These are phyloP conservation scores for Phortica okadai DNA, from an alignment of 2,888 invertebrate genomes.

Conservation along the genomic window DNA sequence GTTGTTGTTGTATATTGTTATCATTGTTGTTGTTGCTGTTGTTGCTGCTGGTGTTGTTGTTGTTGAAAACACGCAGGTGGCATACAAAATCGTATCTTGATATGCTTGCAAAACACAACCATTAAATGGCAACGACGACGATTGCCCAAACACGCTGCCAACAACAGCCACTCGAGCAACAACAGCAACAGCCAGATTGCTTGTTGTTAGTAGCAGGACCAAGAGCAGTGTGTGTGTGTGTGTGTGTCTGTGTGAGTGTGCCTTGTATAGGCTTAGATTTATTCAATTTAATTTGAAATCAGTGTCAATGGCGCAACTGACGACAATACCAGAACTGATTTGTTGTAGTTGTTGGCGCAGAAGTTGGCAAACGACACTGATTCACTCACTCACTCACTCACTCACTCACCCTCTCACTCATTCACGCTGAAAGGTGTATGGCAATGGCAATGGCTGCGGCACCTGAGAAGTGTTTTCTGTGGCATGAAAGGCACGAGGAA, in stretches of 20 bases:
- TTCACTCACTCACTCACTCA: no score
- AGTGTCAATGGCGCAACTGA: constrained; percentile 54
- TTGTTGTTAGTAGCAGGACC: no score
- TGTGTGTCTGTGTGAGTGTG: not conserved
- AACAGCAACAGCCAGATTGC: not conserved
- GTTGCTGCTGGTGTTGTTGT: not conserved
- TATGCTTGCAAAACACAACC: not conserved
- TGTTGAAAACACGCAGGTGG: not conserved
- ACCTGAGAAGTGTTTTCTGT: not conserved
- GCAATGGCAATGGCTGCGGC: not conserved
- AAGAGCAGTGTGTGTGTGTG: not conserved
- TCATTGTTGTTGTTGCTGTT: not conserved
- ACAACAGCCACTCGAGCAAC: not conserved
- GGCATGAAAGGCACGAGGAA: not conserved
- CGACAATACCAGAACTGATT: constrained; percentile 25
- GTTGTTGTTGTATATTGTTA: not conserved
- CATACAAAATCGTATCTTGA: not conserved
- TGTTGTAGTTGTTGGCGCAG: not conserved
- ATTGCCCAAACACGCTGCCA: not conserved
- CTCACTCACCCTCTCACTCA: no score
- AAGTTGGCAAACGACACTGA: no score
- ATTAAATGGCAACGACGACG: no score
- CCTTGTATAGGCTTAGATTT: constrained; percentile 43
- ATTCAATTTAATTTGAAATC: constrained; percentile 66
- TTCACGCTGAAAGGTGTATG: not conserved